Conservation (phyloP, 2,797 vertebrate species). For the Lophius americanus region DNA sequence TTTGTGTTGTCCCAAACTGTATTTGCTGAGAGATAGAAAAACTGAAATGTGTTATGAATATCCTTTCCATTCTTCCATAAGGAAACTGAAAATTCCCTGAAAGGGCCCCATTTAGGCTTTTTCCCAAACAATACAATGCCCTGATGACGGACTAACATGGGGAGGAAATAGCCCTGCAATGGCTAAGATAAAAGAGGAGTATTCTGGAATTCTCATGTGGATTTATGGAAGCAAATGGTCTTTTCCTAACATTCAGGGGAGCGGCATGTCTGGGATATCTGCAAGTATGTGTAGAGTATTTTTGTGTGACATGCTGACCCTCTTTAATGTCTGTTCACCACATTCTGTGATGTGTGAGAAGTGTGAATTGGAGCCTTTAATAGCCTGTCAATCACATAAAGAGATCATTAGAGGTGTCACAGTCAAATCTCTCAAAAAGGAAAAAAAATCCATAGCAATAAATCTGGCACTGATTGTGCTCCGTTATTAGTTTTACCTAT, state of each 20-base stretch:
- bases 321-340: conserved; percentile 43
- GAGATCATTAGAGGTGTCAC: conserved; percentile 73
- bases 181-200: conserved; percentile 68
- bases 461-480: no score
- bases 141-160: conserved; percentile 77
- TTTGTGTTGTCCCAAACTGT: conserved; percentile 47
- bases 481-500: no score
- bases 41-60: conserved; percentile 80
- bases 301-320: conserved; percentile 58
- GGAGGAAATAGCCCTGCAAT: conserved; percentile 74
- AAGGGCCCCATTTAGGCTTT: conserved; percentile 64
- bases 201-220: conserved; percentile 68
- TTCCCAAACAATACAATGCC: conserved; percentile 71
- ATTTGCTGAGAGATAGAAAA: conserved; percentile 66
- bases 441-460: no score
- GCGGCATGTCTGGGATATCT: conserved; percentile 36
- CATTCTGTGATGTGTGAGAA: conserved; percentile 55
- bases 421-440: conserved; percentile 49
- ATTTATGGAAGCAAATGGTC: conserved; percentile 71
- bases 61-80: conserved; percentile 75
- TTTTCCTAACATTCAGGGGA: conserved; percentile 50
- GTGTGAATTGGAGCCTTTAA: conserved; percentile 74
- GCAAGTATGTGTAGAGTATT: conserved; percentile 24
- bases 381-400: conserved; percentile 72
- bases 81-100: conserved; percentile 73